A percentile compares a stretch with the other conserved stretches of the same genome.
phyloP scores from a whole-genome alignment of 1,140 invertebrate species.

The Microplitis demolitor region DNA sequence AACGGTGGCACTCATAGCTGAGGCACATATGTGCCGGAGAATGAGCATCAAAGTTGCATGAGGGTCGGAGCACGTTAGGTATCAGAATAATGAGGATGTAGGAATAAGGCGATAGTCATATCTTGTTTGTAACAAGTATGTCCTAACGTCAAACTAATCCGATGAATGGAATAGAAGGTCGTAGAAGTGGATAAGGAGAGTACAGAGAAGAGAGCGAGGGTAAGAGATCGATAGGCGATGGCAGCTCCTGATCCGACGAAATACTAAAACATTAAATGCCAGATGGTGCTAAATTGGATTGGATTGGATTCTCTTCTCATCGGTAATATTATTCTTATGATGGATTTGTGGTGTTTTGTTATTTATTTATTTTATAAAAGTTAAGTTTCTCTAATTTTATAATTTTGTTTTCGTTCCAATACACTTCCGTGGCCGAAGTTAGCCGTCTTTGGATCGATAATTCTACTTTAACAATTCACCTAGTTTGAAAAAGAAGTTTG shows the following conservation, averaged over 20 bases:
- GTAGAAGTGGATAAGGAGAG: too few relatives aligned
- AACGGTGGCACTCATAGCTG: background rate
- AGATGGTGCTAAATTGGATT: constrained; percentile 15
- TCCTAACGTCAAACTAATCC: background rate
- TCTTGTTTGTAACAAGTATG: constrained; percentile 11
- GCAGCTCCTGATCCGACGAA: background rate
- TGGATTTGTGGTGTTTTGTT: background rate
- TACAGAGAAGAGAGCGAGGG: too few relatives aligned
- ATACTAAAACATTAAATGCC: constrained; percentile 13
- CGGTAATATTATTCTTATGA: background rate
- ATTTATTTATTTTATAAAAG: background rate
- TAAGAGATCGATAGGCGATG: background rate
- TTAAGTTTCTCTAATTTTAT: background rate
- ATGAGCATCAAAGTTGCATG: constrained; percentile 6
- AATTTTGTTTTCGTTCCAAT: background rate
- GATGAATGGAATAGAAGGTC: background rate
- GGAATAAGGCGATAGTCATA: background rate
- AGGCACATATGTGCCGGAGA: constrained; percentile 14
- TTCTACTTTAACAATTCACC: constrained; percentile 15
- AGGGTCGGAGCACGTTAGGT: background rate
- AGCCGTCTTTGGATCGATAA: constrained; percentile 14
- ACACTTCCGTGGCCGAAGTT: background rate
- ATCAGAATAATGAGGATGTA: background rate
- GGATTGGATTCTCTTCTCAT: background rate
- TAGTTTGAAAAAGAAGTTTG: constrained; percentile 15